Conservation (phyloP, 2,888 invertebrate species). For the Scrobipalpa costella region DNA sequence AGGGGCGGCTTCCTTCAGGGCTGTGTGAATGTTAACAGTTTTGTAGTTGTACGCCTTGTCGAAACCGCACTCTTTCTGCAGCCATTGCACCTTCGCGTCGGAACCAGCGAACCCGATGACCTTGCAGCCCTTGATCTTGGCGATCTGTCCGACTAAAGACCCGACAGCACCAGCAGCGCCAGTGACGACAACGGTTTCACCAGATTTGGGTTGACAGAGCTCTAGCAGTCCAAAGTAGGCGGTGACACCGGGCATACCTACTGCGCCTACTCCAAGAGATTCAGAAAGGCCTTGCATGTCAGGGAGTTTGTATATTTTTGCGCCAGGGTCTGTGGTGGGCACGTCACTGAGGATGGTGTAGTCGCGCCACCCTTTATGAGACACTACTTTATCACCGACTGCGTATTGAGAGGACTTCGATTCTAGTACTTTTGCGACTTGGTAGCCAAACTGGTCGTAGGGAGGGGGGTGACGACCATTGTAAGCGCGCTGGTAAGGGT, state of each 20-base stretch:
- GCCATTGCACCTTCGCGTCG: constrained; percentile 85
- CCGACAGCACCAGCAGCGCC: constrained; percentile 90
- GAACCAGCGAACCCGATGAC: constrained; percentile 87
- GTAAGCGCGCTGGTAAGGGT: constrained; percentile 52
- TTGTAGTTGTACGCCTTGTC: constrained; percentile 89
- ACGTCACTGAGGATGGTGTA: constrained; percentile 55
- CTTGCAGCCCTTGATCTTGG: constrained; percentile 83
- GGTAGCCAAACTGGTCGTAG: constrained; percentile 43
- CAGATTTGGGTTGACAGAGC: constrained; percentile 84
- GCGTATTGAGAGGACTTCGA: constrained; percentile 82
- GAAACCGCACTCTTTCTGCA: constrained; percentile 84
- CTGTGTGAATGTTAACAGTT: constrained; percentile 75
- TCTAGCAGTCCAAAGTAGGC: constrained; percentile 87
- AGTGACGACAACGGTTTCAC: constrained; percentile 86
- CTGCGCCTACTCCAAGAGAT: constrained; percentile 81
- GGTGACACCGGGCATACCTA: constrained; percentile 86
- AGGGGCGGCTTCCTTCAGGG: constrained; percentile 83
- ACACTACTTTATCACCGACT: constrained; percentile 81
- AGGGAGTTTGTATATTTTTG: constrained; percentile 64
- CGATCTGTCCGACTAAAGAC: constrained; percentile 87
- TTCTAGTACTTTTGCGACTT: constrained; percentile 73
- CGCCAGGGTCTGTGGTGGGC: constrained; percentile 32
- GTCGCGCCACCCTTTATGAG: constrained; percentile 85
- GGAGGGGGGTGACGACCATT: constrained; percentile 36
- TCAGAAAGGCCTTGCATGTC: constrained; percentile 73